A percentile compares a stretch with the other conserved stretches of the same genome.
Conservation (phyloP, 2,113 vertebrate genomes). For the Silurus asotus region DNA sequence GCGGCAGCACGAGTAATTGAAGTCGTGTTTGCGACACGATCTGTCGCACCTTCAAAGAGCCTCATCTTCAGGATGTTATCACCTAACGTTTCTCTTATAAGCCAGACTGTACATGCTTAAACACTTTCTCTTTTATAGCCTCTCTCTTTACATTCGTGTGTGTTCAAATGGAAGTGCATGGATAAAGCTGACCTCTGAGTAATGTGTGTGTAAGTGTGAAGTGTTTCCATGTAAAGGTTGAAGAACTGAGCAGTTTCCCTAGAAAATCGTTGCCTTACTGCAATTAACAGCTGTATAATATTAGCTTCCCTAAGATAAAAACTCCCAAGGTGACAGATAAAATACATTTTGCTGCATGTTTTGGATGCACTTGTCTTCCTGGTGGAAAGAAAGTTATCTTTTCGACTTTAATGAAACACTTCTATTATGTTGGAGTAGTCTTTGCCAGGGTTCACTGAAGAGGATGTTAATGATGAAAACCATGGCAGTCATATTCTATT, state of each 20-base stretch:
- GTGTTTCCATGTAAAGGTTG: neutral
- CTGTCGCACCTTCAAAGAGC: conserved; percentile 71
- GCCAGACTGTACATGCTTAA: conserved; percentile 40
- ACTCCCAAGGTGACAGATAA: neutral
- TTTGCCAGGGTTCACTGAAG: neutral
- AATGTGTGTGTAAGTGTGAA: neutral
- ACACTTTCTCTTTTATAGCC: neutral
- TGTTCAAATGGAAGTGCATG: neutral
- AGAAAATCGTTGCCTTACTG: neutral
- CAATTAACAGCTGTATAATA: neutral
- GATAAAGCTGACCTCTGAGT: neutral
- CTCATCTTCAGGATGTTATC: conserved; percentile 64
- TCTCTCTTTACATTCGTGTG: conserved; percentile 9
- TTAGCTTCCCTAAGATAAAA: neutral
- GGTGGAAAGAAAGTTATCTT: neutral
- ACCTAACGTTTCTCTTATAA: conserved; percentile 42
- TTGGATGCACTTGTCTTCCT: neutral
- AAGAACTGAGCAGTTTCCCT: neutral
- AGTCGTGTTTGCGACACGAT: conserved; percentile 68
- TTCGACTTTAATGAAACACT: neutral
- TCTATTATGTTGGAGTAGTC: neutral
- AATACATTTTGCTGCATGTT: neutral
- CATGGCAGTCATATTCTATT: neutral
- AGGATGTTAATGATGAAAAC: neutral
- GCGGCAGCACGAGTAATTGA: conserved; percentile 67